Evolutionary conservation across 2,797 vertebrate species (phyloP).

Genomic region (Diglossa cyanea): DNA sequence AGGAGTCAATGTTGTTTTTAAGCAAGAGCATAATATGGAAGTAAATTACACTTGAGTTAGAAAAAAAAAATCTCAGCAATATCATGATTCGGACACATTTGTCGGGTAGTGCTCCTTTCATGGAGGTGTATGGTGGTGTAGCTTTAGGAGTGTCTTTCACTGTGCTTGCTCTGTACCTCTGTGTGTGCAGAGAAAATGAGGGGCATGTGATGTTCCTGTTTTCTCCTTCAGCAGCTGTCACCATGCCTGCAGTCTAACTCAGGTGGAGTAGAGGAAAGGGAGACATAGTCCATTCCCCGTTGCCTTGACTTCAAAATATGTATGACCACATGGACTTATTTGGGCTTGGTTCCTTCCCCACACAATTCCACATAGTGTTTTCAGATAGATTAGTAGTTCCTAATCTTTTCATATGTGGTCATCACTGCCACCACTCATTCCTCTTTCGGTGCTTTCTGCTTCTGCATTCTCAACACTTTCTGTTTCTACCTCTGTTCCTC

Average conservation of each 20-base stretch:
- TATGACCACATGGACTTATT: background rate
- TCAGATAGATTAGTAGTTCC: background rate
- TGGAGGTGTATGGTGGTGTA: background rate
- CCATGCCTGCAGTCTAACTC: rapidly evolving
- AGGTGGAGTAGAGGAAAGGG: background rate
- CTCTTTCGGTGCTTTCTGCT: background rate
- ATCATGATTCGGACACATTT: background rate
- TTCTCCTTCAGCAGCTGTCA: background rate
- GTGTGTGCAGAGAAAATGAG: background rate
- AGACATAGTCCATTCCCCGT: background rate
- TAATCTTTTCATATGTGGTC: background rate
- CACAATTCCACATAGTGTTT: background rate
- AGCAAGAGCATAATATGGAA: background rate
- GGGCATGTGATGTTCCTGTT: rapidly evolving
- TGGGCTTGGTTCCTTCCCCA: background rate
- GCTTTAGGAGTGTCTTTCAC: background rate
- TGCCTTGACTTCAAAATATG: background rate
- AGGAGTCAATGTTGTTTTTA: background rate
- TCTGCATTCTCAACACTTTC: background rate
- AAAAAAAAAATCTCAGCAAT: background rate
- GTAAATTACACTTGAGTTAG: background rate
- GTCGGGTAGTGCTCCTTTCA: background rate
- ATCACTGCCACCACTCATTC: background rate
- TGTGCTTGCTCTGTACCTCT: background rate
- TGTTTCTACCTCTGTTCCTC: background rate